Evolutionary conservation across 2,113 vertebrate genomes (phyloP), one percentile per base, ranked within the genome.

Genomic region (Microtus oregoni): DNA sequence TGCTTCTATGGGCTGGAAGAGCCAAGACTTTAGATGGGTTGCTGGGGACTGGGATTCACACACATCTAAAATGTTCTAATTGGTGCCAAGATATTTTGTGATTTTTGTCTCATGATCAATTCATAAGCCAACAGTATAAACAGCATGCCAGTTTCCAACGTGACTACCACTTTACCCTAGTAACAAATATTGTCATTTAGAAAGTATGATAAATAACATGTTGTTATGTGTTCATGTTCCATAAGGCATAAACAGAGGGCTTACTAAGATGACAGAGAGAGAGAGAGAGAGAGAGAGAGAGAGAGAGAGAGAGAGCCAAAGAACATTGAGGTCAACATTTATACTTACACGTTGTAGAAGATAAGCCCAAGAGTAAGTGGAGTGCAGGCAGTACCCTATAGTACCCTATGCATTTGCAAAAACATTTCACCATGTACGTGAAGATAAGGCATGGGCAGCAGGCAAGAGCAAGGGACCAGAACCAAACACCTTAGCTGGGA

Each of bases 321-420:
- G 81, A n/a, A 58, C 1, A 28, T 61, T 61, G 47, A 76, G 65
- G 30, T 75, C 17, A 75, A 91, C 7, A n/a, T 78, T 26, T 92
- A 65, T 35, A 55, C n/a, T 92, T 77, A 44, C 0, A 32, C 20
- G n/a, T 77, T 50, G 15, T 30, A 50, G 9, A 78, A 91, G 77
- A 5, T 61, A 3, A 91, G 44, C 65, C 12, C 50, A 44, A 91
- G 83, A 98, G 98, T 97, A 98, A 97, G 97, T 97, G 92, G 97
- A 98, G 97, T 97, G 96, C 97, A 92, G 93, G 50, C 9, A 22
- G 22, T 20, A 78, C n/a, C 52, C 30, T 81, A 32, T 86, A 22
- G 22, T 26, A 78, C n/a, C 52, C 30, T 81, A 32, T 86, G 68
- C 55, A 93, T 78, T 86, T 94, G 35, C 24, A 78, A 92, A 90